These are phyloP conservation scores for Fratercula arctica DNA, from an alignment of 2,797 vertebrate genomes.

Conservation along the genomic window DNA sequence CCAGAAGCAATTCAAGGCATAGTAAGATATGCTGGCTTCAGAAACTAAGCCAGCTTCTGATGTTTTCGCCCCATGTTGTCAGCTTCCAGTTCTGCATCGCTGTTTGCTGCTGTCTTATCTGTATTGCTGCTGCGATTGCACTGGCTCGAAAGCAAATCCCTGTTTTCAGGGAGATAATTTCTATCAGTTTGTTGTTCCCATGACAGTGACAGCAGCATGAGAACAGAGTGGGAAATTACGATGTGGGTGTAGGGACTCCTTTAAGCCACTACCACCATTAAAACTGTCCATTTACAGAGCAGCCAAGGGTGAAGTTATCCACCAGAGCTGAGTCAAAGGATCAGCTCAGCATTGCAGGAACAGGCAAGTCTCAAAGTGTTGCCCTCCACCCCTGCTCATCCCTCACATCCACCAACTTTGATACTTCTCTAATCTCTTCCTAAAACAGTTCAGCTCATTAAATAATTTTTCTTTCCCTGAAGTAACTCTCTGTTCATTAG, in stretches of 20 bases:
- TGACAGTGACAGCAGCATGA: background rate
- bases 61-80: background rate
- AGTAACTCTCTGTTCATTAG: background rate
- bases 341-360: fast-evolving
- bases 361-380: background rate
- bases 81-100: background rate
- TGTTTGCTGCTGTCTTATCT: background rate
- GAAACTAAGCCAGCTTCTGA: background rate
- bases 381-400: background rate
- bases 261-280: background rate
- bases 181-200: background rate
- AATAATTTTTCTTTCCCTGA: background rate
- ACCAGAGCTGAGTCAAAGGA: background rate
- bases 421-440: background rate
- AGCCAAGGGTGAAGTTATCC: background rate
- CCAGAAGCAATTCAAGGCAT: background rate
- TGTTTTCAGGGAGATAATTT: background rate
- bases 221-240: background rate
- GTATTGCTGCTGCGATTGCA: background rate
- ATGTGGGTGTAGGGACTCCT: background rate
- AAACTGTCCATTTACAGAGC: background rate
- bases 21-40: background rate
- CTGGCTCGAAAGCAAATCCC: background rate
- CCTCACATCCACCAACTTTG: background rate
- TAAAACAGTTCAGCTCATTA: background rate